Base-by-base conservation (phyloP, 2,888 invertebrate genomes). In the Serripes groenlandicus region DNA sequence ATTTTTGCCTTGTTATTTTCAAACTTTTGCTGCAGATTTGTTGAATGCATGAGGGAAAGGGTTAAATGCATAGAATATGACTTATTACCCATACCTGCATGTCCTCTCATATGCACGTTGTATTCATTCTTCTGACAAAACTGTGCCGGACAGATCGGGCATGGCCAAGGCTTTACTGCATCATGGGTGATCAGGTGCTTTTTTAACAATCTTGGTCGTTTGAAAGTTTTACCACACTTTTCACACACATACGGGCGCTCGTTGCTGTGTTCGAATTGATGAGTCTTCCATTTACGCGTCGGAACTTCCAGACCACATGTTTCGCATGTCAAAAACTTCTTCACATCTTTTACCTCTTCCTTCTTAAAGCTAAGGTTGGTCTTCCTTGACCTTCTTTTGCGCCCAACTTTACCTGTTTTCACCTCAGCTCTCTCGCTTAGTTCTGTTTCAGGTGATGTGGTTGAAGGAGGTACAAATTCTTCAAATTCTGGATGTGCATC, bases 121-220 rank as follows among this genome's bases (percentile, higher is more conserved):
- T 75, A 85, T 62, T 85, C 85, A 56, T 74, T 85, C 32, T 85
- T 85, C 73, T 83, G 86, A 62, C 80, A 78, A 37, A 86, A 86
- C 34, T 80, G 75, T 7, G 81, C 69, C 21, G 81, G 54, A 76
- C 86, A 86, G 5, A 81, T 23, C 26, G 69, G 49, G 70, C 86
- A 86, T 62, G 69, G 75, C 73, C 75, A 86, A 15, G 86, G 86
- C 28, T 86, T 86, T 34, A 78, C 72, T 30, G 78, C 83, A 21
- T 76, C 66, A 54, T 86, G 86, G 15, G 81, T 83, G n/a, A 83
- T 52, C 70, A 73, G 35, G 37, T 86, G 86, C 49, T 78, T 75
- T 5, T 62, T 72, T 32, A 86, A 76, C 23, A 78, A 83, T 34
- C 73, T 75, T 9, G 56, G 62, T 28, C 73, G 68, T 28, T 83